phyloP scores from a whole-genome alignment of 2,888 invertebrate species.

The Cephus sareptanus region DNA sequence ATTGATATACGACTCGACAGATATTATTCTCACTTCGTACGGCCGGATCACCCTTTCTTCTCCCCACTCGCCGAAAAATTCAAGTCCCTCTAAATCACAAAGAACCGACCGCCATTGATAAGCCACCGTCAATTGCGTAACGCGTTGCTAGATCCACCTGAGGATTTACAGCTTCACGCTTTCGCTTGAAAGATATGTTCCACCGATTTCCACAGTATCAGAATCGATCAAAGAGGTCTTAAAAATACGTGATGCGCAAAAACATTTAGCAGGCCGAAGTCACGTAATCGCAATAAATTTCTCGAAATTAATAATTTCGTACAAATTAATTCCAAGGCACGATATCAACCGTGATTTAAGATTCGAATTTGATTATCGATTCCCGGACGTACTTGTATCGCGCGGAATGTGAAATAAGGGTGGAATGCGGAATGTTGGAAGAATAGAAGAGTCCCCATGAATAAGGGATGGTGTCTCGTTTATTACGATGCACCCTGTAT shows the following conservation, averaged over 20 bases:
- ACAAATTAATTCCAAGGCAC: not conserved
- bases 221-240: not conserved
- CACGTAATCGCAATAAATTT: not conserved
- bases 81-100: not conserved
- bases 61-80: not conserved
- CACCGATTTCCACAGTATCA: not conserved
- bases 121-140: not conserved
- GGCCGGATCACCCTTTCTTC: not conserved
- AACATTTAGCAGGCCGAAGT: not conserved
- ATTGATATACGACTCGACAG: conserved; percentile 18
- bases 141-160: not conserved
- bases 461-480: conserved; percentile 15
- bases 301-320: not conserved
- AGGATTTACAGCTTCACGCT: not conserved
- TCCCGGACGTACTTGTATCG: not conserved
- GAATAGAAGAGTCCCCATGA: not conserved
- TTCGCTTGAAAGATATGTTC: not conserved
- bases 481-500: conserved; percentile 36
- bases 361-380: not conserved
- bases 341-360: not conserved
- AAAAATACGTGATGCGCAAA: not conserved
- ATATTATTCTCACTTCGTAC: conserved; percentile 16
- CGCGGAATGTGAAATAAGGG: not conserved
- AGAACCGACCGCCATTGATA: not conserved
- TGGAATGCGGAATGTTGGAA: not conserved